These are phyloP conservation scores for Cancer borealis DNA, from an alignment of 2,888 invertebrate genomes.

Conservation along the genomic window DNA sequence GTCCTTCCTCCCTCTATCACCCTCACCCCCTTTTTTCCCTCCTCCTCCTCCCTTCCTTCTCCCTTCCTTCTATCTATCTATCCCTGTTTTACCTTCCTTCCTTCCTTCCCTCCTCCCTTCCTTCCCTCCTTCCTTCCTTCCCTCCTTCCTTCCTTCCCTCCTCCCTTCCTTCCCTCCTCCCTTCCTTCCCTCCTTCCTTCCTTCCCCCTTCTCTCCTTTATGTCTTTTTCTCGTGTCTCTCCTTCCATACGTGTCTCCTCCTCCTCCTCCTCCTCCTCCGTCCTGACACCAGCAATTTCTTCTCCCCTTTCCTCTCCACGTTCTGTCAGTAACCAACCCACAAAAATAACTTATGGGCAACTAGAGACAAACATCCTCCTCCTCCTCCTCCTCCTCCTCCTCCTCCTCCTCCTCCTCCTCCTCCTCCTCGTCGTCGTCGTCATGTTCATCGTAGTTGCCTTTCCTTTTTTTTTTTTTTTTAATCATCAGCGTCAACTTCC, in stretches of 20 bases:
- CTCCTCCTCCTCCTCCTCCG: background rate
- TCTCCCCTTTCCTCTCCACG: background rate
- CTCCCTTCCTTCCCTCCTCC: background rate
- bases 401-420: background rate
- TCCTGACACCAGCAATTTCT: too few species aligned
- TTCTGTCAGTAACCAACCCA: slow-evolving; percentile 28
- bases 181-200: background rate
- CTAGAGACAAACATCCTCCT: background rate
- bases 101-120: background rate
- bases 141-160: background rate
- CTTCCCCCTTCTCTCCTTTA: background rate
- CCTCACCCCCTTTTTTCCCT: background rate
- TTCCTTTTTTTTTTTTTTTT: background rate
- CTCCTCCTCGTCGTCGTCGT: background rate
- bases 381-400: slow-evolving; percentile 28
- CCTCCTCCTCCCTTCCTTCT: background rate
- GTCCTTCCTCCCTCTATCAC: background rate
- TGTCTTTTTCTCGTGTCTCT: background rate
- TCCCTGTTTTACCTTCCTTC: background rate
- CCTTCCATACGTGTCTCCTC: background rate
- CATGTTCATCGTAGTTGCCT: too few species aligned
- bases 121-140: background rate
- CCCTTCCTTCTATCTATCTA: background rate
- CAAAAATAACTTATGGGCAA: background rate
- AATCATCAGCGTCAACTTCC: too few species aligned